A percentile compares a stretch with the other conserved stretches of the same genome.
phyloP scores from a whole-genome alignment of 2,113 vertebrate genomes.

The Myrmecophaga tridactyla region DNA sequence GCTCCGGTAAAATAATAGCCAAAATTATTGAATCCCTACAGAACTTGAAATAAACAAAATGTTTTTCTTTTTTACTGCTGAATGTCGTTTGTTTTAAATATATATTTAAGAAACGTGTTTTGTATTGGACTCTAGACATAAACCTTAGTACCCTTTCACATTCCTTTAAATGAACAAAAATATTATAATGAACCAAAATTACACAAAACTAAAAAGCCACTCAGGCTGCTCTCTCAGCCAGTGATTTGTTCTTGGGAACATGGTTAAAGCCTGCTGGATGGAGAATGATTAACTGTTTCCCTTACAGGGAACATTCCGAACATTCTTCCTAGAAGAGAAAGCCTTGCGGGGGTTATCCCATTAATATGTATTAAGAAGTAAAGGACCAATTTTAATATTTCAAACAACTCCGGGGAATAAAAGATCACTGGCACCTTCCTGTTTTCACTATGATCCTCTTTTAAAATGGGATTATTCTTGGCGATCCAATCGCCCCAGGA shows the following conservation, averaged over 20 bases:
- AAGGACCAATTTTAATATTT: conserved; percentile 72
- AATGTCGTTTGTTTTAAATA: not conserved
- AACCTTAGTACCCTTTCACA: conserved; percentile 53
- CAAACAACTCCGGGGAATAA: conserved; percentile 50
- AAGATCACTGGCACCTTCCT: not conserved
- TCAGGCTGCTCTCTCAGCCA: conserved; percentile 45
- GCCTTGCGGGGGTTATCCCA: conserved; percentile 22
- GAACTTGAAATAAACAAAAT: conserved; percentile 51
- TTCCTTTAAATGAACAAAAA: conserved; percentile 17
- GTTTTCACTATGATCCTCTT: not conserved
- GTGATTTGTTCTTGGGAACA: conserved; percentile 49
- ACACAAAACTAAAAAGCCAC: conserved; percentile 60
- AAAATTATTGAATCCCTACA: conserved; percentile 62
- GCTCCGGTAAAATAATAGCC: conserved; percentile 53
- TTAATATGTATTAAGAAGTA: conserved; percentile 76
- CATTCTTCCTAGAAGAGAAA: conserved; percentile 21
- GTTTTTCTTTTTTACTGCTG: not conserved
- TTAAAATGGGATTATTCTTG: conserved; percentile 35
- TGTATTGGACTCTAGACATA: conserved; percentile 15
- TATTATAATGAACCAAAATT: conserved; percentile 38
- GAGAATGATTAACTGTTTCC: conserved; percentile 69
- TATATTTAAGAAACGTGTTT: conserved; percentile 53
- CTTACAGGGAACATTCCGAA: conserved; percentile 48
- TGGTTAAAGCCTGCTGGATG: conserved; percentile 32
- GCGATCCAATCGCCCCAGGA: not conserved